Evolutionary conservation across 1,140 invertebrate genomes (phyloP), one percentile per base, ranked within the genome.

Genomic region (Gerris buenoi): DNA sequence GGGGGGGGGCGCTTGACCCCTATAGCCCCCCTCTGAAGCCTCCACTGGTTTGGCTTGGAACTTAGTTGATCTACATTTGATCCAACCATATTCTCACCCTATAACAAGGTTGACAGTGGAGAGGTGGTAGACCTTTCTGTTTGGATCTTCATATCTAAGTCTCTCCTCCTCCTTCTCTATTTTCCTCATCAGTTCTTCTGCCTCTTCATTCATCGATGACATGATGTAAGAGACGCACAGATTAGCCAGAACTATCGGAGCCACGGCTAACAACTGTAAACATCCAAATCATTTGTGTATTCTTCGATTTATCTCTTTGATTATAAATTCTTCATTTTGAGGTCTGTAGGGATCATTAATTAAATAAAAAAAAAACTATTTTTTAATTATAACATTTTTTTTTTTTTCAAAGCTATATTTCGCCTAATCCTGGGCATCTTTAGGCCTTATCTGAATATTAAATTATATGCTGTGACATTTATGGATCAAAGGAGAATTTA

Each of bases 51-150:
- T 56, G 46, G 46, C 46, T 56, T n/a, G n/a, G 46, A 56, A 10
- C n/a, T n/a, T 13, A 56, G 46, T 56, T 10, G 46, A 56, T 56
- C 10, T 10, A 13, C 10, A 13, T 56, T 13, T 10, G 10, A 23
- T 22, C 25, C 60, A 61, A 14, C 25, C 10, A 5, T 58, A 57
- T 61, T 65, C 74, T 76, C 78, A 86, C 78, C 93, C 97, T 71
- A 99, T 99, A 0, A 99, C 97, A 64, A 99, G 81, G 80, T 99
- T 99, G 1, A 99, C 95, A 72, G 99, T 99, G 76, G 96, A 99
- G 27, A 98, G 80, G 77, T 99, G 97, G 79, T 91, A 97, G 66
- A 91, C 86, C 77, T 98, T 98, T 76, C 93, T 92, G 56, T 97
- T 91, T 18, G 93, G 91, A 72, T 97, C 93, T 76, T 95, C 90